Conservation (phyloP, 2,888 invertebrate genomes). For the Drosophila mimetica region DNA sequence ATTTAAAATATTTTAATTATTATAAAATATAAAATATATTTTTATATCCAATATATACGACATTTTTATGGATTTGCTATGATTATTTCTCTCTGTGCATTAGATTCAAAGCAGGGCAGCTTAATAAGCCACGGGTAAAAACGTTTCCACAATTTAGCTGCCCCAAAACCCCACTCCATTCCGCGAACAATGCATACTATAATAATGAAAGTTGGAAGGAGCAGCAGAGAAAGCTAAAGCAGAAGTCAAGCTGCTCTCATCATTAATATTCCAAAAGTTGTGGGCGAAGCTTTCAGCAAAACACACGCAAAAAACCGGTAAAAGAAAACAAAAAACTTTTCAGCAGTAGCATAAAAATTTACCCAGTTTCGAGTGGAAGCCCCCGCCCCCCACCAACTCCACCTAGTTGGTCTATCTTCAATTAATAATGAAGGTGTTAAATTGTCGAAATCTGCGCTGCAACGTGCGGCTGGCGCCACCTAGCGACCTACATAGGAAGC, state of each 20-base stretch:
- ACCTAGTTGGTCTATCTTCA: constrained; percentile 66
- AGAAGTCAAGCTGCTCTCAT: constrained; percentile 54
- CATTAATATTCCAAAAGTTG: constrained; percentile 78
- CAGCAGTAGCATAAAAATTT: constrained; percentile 34
- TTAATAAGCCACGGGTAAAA: constrained; percentile 24
- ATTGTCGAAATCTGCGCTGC: constrained; percentile 75
- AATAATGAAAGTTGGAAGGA: constrained; percentile 34
- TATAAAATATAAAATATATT: too few relatives aligned
- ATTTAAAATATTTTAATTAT: too few relatives aligned
- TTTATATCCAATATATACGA: too few relatives aligned
- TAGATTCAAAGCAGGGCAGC: background rate
- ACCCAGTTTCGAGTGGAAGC: constrained; percentile 14
- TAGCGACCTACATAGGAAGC: constrained; percentile 59
- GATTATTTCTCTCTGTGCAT: background rate
- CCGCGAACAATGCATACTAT: constrained; percentile 27
- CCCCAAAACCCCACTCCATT: background rate
- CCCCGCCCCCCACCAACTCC: background rate
- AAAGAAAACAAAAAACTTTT: constrained; percentile 38
- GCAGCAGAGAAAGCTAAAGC: constrained; percentile 23
- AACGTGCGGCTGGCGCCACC: constrained; percentile 55
- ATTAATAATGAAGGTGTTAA: constrained; percentile 82
- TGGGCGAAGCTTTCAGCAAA: constrained; percentile 65
- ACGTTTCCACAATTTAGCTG: constrained; percentile 23
- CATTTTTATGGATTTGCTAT: background rate
- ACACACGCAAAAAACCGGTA: constrained; percentile 33